These are phyloP conservation scores for Pocillopora meandrina DNA, from an alignment of 92 coral and sea anemone genomes.

Conservation along the genomic window DNA sequence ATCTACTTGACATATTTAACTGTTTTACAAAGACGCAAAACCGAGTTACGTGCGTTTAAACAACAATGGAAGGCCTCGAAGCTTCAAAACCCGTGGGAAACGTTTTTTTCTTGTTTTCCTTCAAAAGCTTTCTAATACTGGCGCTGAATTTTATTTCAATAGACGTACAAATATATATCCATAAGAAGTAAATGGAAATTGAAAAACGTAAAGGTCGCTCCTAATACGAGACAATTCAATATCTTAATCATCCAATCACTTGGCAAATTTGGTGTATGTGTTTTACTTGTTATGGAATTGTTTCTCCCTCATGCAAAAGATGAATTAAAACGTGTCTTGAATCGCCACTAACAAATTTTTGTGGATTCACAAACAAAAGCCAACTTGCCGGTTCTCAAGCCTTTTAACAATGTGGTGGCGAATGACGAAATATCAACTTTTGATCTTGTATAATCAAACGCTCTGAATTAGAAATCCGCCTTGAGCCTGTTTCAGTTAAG, in stretches of 20 bases:
- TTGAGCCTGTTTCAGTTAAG: neutral
- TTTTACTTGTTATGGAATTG: neutral
- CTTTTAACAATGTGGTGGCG: neutral
- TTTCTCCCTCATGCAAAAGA: neutral
- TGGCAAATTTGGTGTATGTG: neutral
- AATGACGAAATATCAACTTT: neutral
- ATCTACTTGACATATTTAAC: neutral
- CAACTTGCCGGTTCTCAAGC: conserved; percentile 19
- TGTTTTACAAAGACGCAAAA: neutral
- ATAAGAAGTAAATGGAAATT: neutral
- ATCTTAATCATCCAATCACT: neutral
- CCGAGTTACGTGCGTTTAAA: neutral
- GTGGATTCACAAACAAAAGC: neutral
- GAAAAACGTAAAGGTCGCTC: neutral
- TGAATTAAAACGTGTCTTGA: conserved; percentile 20
- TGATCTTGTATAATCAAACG: neutral
- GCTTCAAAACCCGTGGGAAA: conserved; percentile 17
- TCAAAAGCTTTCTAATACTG: neutral
- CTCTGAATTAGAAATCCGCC: neutral
- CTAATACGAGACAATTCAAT: neutral
- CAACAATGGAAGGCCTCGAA: neutral
- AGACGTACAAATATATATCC: neutral
- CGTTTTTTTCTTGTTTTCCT: neutral
- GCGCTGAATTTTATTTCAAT: neutral
- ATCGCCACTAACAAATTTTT: neutral